These are phyloP conservation scores for Psittacula echo DNA, from an alignment of 2,797 vertebrate species.

Conservation along the genomic window DNA sequence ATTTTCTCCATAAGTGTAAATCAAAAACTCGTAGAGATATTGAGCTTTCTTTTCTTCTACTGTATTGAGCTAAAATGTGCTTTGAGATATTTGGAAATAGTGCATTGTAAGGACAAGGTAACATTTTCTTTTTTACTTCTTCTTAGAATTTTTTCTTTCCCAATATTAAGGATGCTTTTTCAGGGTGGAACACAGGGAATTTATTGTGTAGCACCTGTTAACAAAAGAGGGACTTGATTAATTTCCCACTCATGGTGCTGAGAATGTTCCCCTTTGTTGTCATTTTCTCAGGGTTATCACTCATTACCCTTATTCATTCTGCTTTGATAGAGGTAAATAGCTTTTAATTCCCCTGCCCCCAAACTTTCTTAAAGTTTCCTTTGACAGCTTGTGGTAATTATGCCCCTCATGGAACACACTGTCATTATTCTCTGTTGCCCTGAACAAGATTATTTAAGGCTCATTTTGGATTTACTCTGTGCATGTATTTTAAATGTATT, in stretches of 20 bases:
- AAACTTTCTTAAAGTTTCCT: conserved; percentile 69
- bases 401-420: conserved; percentile 60
- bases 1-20: not conserved
- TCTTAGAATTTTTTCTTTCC: conserved; percentile 8
- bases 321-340: conserved; percentile 72
- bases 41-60: not conserved
- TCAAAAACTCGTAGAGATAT: not conserved
- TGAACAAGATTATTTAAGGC: conserved; percentile 65
- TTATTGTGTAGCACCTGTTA: conserved; percentile 69
- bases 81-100: not conserved
- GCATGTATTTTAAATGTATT: conserved; percentile 26
- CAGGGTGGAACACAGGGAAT: conserved; percentile 51
- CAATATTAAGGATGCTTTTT: conserved; percentile 42
- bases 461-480: conserved; percentile 47
- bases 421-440: conserved; percentile 68
- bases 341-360: conserved; percentile 67
- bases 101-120: not conserved
- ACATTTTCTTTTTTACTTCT: conserved; percentile 26
- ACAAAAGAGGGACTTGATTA: conserved; percentile 68
- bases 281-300: conserved; percentile 72
- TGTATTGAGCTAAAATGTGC: not conserved
- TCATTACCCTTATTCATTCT: conserved; percentile 72
- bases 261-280: conserved; percentile 66
- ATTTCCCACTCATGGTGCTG: conserved; percentile 62
- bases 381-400: conserved; percentile 74